Evolutionary conservation across 2,888 invertebrate genomes (phyloP), one percentile per base, ranked within the genome.

Genomic region (Catocala nupta): DNA sequence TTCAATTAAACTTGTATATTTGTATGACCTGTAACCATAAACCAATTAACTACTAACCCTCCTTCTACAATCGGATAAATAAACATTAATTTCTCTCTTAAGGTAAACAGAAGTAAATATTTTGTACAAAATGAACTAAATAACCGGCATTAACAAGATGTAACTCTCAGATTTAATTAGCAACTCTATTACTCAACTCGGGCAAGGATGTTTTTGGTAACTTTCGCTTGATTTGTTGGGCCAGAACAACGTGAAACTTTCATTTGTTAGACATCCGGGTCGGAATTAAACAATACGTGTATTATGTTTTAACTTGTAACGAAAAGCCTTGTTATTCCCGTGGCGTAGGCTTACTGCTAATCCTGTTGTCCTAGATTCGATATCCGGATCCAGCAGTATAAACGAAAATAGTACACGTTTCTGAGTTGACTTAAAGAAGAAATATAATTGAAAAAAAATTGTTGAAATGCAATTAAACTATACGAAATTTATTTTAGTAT

Each of bases 151-250:
- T 51, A 61, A 56, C 45, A 33, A 51, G 48, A 5, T 10, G 51
- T 61, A 61, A 56, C 61, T 61, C 47, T 61, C 45, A 61, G 51
- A 61, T 61, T 61, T 55, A 45, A 61, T 61, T 61, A 61, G 55
- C 44, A 51, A 52, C 54, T 45, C 13, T 44, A 61, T 61, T 51
- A 61, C 51, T 52, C 5, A 55, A 61, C 39, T 61, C 52, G 33
- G 52, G n/a, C 47, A 11, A 34, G 45, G 6, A 45, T 39, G 53
- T 25, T 53, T 45, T 54, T 43, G n/a, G 25, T 47, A 47, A 61
- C 13, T 61, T 61, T 33, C 9, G 25, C 51, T 56, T 56, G 39
- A 52, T 55, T 62, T 52, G 51, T 52, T 45, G 39, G 8, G n/a
- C 10, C 43, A 7, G 11, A 25, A 52, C 39, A 44, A 33, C n/a